Evolutionary conservation across 2,113 vertebrate species (phyloP), one percentile per base, ranked within the genome.

Genomic region (Ceyx melanurus): DNA sequence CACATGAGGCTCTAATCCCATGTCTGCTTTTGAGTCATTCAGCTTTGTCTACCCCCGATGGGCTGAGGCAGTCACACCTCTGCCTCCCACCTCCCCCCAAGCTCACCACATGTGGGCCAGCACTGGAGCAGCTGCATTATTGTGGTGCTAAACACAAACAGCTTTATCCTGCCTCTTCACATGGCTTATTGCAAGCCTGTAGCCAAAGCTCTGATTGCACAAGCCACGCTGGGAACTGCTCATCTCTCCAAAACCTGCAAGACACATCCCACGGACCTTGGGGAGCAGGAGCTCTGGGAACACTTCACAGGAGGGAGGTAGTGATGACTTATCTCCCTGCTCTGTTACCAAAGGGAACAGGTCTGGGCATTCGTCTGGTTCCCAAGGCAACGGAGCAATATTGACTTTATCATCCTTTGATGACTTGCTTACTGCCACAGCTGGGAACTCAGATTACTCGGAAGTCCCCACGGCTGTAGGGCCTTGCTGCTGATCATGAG

Each of bases 371-470:
- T 88, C 35, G 33, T 80, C 76, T 91, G 25, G 72, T 93, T 94
- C 88, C 90, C 82, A 88, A 81, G 94, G 64, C 75, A 96, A 92
- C 92, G 0, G 11, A 91, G 31, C 68, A 92, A 94, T 92, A 94
- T 80, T 95, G 88, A 92, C 88, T 83, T 86, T 54, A 82, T 85
- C 56, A 37, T 78, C 72, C 72, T 94, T 74, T 82, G 85, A 91
- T 95, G 88, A 74, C 94, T 84, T 92, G 82, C 51, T 82, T 95
- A 74, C 92, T 94, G 82, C 75, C 90, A 91, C 94, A 95, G 90
- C 94, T 96, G 93, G 72, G 82, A 95, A 88, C 67, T 88, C 42
- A 54, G 68, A 91, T 94, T 92, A 67, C 68, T 88, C 26, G 19
- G 82, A 93, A 94, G 90, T 89, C 72, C 56, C 90, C 40, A 25